Percentiles rank a stretch among this genome's conserved stretches.
Evolutionary conservation across 2,888 invertebrate species (phyloP).

Genomic region (Drosophila diplacantha): DNA sequence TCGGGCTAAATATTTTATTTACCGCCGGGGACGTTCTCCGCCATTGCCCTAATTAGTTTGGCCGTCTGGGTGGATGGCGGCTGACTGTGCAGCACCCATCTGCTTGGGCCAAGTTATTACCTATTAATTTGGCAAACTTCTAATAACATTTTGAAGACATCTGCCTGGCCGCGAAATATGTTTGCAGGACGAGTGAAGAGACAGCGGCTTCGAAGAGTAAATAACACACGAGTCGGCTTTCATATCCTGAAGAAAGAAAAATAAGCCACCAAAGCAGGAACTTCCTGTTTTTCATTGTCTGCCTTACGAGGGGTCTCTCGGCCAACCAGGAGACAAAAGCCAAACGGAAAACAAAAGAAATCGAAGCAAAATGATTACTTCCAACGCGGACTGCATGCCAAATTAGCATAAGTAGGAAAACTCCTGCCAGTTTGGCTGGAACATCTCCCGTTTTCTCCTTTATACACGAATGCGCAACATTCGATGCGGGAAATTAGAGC

Average conservation of each 20-base stretch:
- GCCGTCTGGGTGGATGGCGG: background rate
- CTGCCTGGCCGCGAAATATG: background rate
- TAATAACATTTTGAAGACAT: slow-evolving; percentile 12
- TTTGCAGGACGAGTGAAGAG: slow-evolving; percentile 1
- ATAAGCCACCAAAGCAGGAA: slow-evolving; percentile 29
- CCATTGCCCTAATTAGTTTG: slow-evolving; percentile 33
- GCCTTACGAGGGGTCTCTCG: background rate
- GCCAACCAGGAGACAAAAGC: slow-evolving; percentile 17
- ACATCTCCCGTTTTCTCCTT: slow-evolving; percentile 50
- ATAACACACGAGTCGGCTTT: slow-evolving; percentile 11
- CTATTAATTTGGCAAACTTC: slow-evolving; percentile 33
- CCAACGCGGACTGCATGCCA: slow-evolving; percentile 52
- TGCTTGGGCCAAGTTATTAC: slow-evolving; percentile 16
- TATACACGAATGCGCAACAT: slow-evolving; percentile 59
- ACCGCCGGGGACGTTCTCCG: slow-evolving; percentile 1
- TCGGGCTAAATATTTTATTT: slow-evolving; percentile 23
- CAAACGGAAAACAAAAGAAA: slow-evolving; percentile 40
- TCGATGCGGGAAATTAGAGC: slow-evolving; percentile 65
- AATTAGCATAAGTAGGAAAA: slow-evolving; percentile 60
- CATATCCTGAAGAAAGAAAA: slow-evolving; percentile 34
- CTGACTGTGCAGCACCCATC: slow-evolving; percentile 4
- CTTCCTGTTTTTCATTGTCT: slow-evolving; percentile 52
- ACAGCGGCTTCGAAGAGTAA: slow-evolving; percentile 11
- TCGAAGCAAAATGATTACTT: slow-evolving; percentile 52
- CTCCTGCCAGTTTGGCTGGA: slow-evolving; percentile 1